Evolutionary conservation across 2,113 vertebrate species (phyloP).

Genomic region (Parotia lawesii): DNA sequence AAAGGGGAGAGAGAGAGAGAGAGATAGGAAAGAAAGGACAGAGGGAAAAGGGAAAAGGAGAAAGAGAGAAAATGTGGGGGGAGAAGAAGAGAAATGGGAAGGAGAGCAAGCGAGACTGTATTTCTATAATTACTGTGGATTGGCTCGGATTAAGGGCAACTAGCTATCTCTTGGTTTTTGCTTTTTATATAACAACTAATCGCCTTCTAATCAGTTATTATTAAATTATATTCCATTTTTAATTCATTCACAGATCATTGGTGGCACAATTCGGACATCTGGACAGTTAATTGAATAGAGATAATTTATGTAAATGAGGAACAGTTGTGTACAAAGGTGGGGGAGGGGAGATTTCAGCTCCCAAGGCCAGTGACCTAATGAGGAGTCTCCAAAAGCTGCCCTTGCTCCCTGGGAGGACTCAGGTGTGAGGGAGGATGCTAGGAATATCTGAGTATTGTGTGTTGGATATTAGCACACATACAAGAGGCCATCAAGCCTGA

Average conservation of each 20-base stretch:
- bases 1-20: neutral
- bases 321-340: constrained; percentile 77
- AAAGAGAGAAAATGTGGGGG: constrained; percentile 5
- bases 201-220: constrained; percentile 90
- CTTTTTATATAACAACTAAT: constrained; percentile 85
- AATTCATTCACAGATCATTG: constrained; percentile 86
- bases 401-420: neutral
- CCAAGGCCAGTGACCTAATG: constrained; percentile 52
- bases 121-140: constrained; percentile 76
- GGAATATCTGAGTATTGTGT: neutral
- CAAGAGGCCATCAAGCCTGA: neutral
- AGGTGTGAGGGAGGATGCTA: neutral
- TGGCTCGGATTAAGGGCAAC: constrained; percentile 82
- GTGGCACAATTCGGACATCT: constrained; percentile 93
- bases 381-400: constrained; percentile 19
- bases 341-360: constrained; percentile 52
- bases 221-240: constrained; percentile 87
- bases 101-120: constrained; percentile 50
- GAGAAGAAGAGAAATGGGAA: constrained; percentile 35
- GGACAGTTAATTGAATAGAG: constrained; percentile 88
- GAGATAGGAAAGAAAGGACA: neutral
- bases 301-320: constrained; percentile 95
- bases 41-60: constrained; percentile 41
- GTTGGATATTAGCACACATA: neutral
- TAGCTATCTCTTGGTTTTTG: constrained; percentile 83